Percentiles rank a stretch among this genome's conserved stretches.
These are phyloP conservation scores for Sturnus vulgaris DNA, from an alignment of 2,113 vertebrate species.

Conservation along the genomic window DNA sequence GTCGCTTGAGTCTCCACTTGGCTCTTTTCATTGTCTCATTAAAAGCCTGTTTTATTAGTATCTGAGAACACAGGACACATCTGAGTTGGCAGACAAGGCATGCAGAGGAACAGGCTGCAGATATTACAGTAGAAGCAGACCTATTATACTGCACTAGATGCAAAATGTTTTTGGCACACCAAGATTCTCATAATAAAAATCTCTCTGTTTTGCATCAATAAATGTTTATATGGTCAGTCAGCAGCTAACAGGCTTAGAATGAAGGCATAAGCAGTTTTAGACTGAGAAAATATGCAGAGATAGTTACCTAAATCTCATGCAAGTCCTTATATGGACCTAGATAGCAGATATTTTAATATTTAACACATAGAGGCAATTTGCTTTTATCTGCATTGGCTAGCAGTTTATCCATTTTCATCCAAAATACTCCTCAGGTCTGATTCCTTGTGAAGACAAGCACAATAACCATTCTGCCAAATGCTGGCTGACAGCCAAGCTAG, in stretches of 20 bases:
- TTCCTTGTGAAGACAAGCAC: not conserved
- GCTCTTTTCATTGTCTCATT: not conserved
- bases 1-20: not conserved
- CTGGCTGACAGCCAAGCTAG: not conserved
- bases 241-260: not conserved
- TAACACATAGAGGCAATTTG: not conserved
- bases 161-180: not conserved
- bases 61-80: not conserved
- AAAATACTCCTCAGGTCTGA: not conserved
- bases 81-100: not conserved
- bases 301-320: not conserved
- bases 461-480: not conserved
- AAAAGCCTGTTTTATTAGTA: not conserved
- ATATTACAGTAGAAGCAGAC: not conserved
- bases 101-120: not conserved
- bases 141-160: not conserved
- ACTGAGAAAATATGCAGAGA: not conserved
- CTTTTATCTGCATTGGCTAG: not conserved
- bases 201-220: not conserved
- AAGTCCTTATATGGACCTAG: not conserved
- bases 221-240: not conserved
- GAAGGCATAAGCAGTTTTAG: not conserved
- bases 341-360: not conserved
- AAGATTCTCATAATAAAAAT: not conserved
- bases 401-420: not conserved